Evolutionary conservation across 2,113 vertebrate species (phyloP), one percentile per base, ranked within the genome.

Genomic region (Centrocercus urophasianus): DNA sequence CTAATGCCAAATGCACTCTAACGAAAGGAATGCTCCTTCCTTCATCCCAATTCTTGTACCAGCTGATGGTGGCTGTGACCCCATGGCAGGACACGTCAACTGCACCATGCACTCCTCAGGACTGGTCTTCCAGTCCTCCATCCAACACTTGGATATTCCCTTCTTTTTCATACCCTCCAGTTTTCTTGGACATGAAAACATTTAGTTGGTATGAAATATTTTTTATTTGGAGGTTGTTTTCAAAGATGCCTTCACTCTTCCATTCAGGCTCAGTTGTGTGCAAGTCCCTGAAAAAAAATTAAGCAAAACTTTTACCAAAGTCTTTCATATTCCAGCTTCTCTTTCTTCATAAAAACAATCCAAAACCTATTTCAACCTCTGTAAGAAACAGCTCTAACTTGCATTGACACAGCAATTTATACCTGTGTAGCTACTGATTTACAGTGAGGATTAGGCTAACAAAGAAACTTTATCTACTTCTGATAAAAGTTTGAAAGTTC

Each of bases 221-320:
- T 0, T 21, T 10, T 3, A 10, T 30, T 28, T 73, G 48, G 30
- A 48, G 34, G 8, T 19, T 52, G 10, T 13, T 61, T 1, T 3
- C 8, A 13, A 25, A 19, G 56, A 28, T 69, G 3, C n/a, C 25
- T 78, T 40, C 2, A 1, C 8, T 54, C 2, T 70, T 20, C 1
- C 0, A 10, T 11, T 7, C 11, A 61, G 24, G 8, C 59, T 67
- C 57, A 89, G 19, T 6, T 54, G 56, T 3, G 5, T 56, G 7
- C 2, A 6, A 3, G 25, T 32, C 19, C 38, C 69, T 72, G 22
- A n/a, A 60, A 84, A 71, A 24, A 8, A 21, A 84, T 84, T 28
- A 19, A 48, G 11, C 34, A 64, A 76, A 52, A 12, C 13, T 52
- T 5, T 54, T 16, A 48, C 25, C 8, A 84, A 71, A 84, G 21